Evolutionary conservation across 2,888 invertebrate species (phyloP), one percentile per base, ranked within the genome.

Genomic region (Calameuta filiformis): DNA sequence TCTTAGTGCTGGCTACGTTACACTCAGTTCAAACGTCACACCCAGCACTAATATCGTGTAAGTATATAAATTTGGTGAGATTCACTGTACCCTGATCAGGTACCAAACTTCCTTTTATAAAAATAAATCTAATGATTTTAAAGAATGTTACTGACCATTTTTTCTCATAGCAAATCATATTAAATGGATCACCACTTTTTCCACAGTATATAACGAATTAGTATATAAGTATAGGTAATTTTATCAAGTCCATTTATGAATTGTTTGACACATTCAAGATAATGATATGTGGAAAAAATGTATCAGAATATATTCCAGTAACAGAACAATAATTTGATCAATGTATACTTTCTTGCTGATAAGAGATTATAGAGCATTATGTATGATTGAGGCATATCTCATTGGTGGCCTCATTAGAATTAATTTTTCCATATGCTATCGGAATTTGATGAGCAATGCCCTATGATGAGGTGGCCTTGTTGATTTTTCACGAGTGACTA

Each of bases 1-100:
- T 30, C 92, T 93, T 68, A 93, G 92, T 35, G 95, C 96, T 1
- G 96, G 96, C 73, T 94, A 95, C 87, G 93, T 95, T 0, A 94
- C 94, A 79, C 92, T 96, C 75, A 94, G 93, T 0, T 93, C 94
- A 75, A 94, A 94, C 85, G 92, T 94, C 35, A 93, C 94, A 0
- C 94, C 94, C 1, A 82, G 88, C 34, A 92, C 93, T 35, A 89
- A 90, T 82, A 90, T 93, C 73, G 89, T 92, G 94, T 94, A 86
- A 90, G 90, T 88, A 81, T 78, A 30, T 34, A 34, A 15, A 33
- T 37, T 11, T 30, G 40, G 15, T 73, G 56, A 23, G 23, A 56
- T 56, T 56, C 56, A 23, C 23, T 9, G 23, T 56, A 23, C 2
- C 9, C 9, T 15, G 56, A 9, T 56, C 23, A 23, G 23, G 2